Conservation (phyloP, 2,888 invertebrate genomes). For the Eupithecia pulchellata region DNA sequence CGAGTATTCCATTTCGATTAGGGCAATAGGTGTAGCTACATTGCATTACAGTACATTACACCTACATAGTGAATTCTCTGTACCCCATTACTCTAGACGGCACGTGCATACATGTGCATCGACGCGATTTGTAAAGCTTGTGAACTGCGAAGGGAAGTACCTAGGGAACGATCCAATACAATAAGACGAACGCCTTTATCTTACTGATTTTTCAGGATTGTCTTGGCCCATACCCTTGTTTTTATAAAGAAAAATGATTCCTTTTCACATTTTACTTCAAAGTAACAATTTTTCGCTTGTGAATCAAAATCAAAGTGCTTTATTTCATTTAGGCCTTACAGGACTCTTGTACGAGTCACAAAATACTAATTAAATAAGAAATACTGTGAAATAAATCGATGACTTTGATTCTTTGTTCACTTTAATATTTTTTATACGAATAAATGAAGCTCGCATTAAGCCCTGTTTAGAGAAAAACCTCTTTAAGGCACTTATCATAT, state of each 20-base stretch:
- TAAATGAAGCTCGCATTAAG: not conserved
- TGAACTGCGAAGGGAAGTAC: slow-evolving; percentile 41
- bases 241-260: not conserved
- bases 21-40: slow-evolving; percentile 8
- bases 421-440: no score
- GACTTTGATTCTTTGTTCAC: no score
- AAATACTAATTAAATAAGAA: no score
- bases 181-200: slow-evolving; percentile 31
- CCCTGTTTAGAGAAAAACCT: not conserved
- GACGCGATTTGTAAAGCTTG: slow-evolving; percentile 58
- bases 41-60: not conserved
- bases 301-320: no score
- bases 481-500: not conserved
- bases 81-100: slow-evolving; percentile 48
- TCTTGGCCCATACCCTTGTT: slow-evolving; percentile 16
- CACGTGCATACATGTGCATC: slow-evolving; percentile 53
- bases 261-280: not conserved
- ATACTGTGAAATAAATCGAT: no score
- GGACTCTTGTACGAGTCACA: no score
- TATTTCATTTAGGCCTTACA: no score
- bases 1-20: not conserved
- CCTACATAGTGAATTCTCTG: slow-evolving; percentile 24
- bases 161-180: slow-evolving; percentile 44
- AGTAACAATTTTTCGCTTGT: no score
- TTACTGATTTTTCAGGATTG: slow-evolving; percentile 28